A percentile compares a stretch with the other conserved stretches of the same genome.
These are phyloP conservation scores for Tyrophagus putrescentiae DNA, from an alignment of 1,140 invertebrate genomes.

Conservation along the genomic window DNA sequence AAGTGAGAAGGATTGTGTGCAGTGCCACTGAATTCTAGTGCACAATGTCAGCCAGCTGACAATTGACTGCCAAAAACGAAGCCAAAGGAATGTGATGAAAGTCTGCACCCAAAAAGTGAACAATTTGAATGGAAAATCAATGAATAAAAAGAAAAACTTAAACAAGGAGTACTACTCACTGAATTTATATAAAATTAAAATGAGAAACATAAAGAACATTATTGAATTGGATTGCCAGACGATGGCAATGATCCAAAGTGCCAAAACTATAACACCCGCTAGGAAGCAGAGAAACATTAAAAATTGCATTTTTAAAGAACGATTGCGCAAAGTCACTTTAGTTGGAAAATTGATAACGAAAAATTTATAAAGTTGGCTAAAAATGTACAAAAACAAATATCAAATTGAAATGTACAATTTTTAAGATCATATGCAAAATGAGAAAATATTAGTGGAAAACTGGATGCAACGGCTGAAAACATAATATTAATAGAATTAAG, in stretches of 20 bases:
- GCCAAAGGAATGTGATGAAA: not conserved
- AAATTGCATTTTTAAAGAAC: too few species aligned
- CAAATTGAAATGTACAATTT: too few species aligned
- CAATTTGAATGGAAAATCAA: conserved; percentile 13
- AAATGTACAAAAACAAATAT: not conserved
- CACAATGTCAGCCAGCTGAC: too few species aligned
- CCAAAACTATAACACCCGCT: not conserved
- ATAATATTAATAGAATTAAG: too few species aligned
- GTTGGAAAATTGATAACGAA: not conserved
- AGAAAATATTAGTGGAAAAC: too few species aligned
- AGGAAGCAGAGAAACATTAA: not conserved
- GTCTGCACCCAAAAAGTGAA: not conserved
- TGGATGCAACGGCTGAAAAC: too few species aligned
- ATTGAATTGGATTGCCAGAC: not conserved
- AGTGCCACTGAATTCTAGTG: too few species aligned
- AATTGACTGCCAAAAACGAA: not conserved
- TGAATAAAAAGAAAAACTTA: not conserved
- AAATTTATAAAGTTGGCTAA: not conserved
- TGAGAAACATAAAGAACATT: not conserved
- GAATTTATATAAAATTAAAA: not conserved
- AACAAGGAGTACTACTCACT: not conserved
- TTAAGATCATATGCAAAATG: too few species aligned
- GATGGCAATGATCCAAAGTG: not conserved
- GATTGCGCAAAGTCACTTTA: not conserved
- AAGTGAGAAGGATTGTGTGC: not conserved